Base-by-base conservation (phyloP, 2,888 invertebrate species). In the Colostygia pectinataria region DNA sequence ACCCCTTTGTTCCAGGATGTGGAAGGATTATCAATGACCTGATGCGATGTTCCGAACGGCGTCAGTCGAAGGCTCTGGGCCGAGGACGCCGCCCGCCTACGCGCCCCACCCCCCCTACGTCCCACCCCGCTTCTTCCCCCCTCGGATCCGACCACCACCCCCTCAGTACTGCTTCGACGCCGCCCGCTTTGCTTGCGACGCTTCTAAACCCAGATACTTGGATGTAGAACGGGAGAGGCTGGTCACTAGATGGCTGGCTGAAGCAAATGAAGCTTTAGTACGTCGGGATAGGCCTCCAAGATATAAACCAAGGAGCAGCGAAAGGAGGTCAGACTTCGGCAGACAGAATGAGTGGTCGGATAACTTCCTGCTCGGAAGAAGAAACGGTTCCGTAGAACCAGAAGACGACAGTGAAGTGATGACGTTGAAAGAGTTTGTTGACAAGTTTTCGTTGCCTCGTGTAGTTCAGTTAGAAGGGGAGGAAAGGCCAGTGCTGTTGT, bases 401-500 rank as follows among this genome's bases (percentile, higher is more conserved):
- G 90, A 91, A 51, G 91, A 91, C 29, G 90, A 88, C 53, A 85
- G 83, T 83, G 90, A 91, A 68, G 83, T 84, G 70, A 80, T 90
- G 80, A 80, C 86, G 4, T 74, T 91, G 29, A 90, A 91, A 62
- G 92, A 92, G 65, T 93, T 93, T 71, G 86, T 93, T 66, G 92
- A 92, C 66, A 89, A 91, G 77, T 92, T 92, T 68, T 92, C 92
- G 15, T 74, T 93, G 57, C 93, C 93, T 3, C 83, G 92, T 49
- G 92, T 93, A 15, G 92, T 92, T 61, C 83, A 89, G 65, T 86
- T 93, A 27, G 91, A 90, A 39, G 91, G 90, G 38, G 86, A 89
- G 58, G 91, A 91, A 51, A 91, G 92, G 70, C 92, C 93, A 45
- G 86, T 93, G 74, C 81, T 93, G 57, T 76, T 93, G 68, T 93